Base-by-base conservation (phyloP, 1,140 invertebrate species). In the Choristoneura fumiferana region DNA sequence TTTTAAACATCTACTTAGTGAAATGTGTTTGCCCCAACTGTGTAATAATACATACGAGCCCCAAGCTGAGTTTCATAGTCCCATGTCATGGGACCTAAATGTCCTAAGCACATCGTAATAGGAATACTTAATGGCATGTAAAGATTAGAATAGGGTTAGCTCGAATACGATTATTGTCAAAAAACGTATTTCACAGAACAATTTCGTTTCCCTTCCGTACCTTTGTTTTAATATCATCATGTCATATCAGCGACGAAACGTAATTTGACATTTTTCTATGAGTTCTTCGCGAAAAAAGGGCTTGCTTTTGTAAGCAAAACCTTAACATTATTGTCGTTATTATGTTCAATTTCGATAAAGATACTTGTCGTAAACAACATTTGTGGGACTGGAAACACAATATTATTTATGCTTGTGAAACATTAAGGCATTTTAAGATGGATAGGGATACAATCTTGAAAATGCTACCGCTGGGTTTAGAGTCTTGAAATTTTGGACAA, bases 221-320 rank as follows among this genome's bases (percentile, higher is more conserved):
- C 43, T 43, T 43, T 18, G 17, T 29, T 49, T 49, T 49, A 49
- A 49, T 49, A 49, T 49, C 17, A 49, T 49, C 43, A 33, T 49
- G 43, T 49, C 43, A 22, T 49, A 45, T 17, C 15, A 49, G n/a
- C 43, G 18, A 13, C 22, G 18, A n/a, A 12, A 13, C 43, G 43
- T 33, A 49, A 49, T 22, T 22, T n/a, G 17, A 29, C 2, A 5
- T 45, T 8, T 12, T 9, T 49, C 10, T 49, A 18, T 22, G 14
- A 49, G 43, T 29, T 33, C 8, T 33, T 49, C 12, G 8, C 12
- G 14, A 12, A 49, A 49, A 22, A 49, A 10, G 10, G 18, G n/a
- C 18, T 49, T 4, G 22, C 22, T 29, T 29, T 29, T 9, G 35
- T 12, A 37, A 37, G 35, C 35, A 37, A 12, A 37, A 37, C 22